Percentiles rank a stretch among this genome's conserved stretches.
phyloP scores from a whole-genome alignment of 2,797 vertebrate genomes.

The Sebastes itinus region DNA sequence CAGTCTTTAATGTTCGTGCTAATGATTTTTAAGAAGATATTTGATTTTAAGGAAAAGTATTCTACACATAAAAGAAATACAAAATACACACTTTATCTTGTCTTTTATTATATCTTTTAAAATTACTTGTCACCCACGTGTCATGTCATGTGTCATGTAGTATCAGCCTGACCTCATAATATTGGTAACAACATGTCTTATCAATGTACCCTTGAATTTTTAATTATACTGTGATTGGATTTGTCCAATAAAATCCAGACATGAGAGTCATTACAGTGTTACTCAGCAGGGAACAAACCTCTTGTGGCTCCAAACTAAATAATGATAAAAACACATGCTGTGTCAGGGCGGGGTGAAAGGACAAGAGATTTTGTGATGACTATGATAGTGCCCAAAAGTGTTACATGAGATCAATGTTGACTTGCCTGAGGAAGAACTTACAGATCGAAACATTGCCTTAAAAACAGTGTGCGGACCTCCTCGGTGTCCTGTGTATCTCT shows the following conservation, averaged over 20 bases:
- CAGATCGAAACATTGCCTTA: neutral
- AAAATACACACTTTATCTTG: neutral
- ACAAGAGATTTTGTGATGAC: neutral
- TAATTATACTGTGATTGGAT: neutral
- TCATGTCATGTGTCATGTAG: neutral
- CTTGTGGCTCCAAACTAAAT: neutral
- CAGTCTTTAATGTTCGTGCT: neutral
- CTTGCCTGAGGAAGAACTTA: neutral
- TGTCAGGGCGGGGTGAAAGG: neutral
- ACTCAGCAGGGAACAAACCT: neutral
- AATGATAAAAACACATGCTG: neutral
- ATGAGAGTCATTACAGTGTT: neutral
- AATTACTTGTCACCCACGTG: neutral
- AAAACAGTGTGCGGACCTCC: neutral
- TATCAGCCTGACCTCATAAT: neutral
- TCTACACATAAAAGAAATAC: neutral
- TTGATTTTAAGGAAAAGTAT: neutral
- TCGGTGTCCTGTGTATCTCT: neutral
- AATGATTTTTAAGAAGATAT: neutral
- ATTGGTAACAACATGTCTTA: neutral
- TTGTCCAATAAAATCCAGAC: neutral
- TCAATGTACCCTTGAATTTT: neutral
- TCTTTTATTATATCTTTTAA: neutral
- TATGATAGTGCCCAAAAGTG: neutral
- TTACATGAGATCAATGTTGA: neutral